Percentiles rank a stretch among this genome's conserved stretches.
These are phyloP conservation scores for Gymnorhina tibicen DNA, from an alignment of 2,113 vertebrate species.

Conservation along the genomic window DNA sequence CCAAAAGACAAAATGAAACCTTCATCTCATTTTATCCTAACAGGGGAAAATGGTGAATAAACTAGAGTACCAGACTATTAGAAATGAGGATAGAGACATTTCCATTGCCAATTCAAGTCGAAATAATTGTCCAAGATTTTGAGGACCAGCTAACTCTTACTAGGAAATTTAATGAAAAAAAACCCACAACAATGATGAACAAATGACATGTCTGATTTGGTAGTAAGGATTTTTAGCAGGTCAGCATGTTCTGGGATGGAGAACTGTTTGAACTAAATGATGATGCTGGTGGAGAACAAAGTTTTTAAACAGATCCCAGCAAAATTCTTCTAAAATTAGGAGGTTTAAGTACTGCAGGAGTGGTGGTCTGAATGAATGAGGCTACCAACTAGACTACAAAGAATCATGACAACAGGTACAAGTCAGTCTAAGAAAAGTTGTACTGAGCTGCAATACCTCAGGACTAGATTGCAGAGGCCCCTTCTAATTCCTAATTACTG, in stretches of 20 bases:
- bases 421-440: background rate
- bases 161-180: background rate
- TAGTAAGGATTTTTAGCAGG: background rate
- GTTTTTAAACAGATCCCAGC: background rate
- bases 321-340: background rate
- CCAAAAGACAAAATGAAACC: background rate
- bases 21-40: background rate
- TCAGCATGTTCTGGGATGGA: background rate
- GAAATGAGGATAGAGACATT: background rate
- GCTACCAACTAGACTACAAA: background rate
- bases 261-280: background rate
- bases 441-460: background rate
- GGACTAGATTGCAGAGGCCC: background rate
- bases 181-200: accelerated
- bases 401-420: background rate
- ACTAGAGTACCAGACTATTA: background rate
- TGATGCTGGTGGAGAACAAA: background rate
- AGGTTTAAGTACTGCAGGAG: background rate
- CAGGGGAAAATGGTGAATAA: background rate
- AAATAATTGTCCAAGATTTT: background rate
- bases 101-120: accelerated
- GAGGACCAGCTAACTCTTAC: background rate
- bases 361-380: background rate
- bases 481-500: background rate
- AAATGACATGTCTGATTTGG: background rate